A percentile compares a stretch with the other conserved stretches of the same genome.
Evolutionary conservation across 2,888 invertebrate genomes (phyloP).

Genomic region (Furcula furcula): DNA sequence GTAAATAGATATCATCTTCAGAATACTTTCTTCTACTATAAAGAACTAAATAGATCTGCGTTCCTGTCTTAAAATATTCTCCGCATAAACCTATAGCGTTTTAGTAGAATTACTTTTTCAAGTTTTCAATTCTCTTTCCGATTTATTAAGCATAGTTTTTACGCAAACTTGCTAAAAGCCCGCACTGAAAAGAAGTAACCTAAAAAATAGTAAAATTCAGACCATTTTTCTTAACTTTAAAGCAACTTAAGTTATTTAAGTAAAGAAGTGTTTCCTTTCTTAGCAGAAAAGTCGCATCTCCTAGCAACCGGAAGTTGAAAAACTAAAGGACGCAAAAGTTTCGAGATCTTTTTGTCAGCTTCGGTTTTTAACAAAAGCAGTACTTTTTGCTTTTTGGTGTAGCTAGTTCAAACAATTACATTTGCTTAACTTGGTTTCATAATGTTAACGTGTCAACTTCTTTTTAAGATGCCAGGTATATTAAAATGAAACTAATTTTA

Average conservation of each 20-base stretch:
- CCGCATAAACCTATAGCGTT: too few relatives aligned
- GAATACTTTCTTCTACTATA: too few relatives aligned
- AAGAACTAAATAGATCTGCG: too few relatives aligned
- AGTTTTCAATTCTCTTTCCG: too few relatives aligned
- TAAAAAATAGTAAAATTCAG: slow-evolving; percentile 30
- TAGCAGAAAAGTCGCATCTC: slow-evolving; percentile 28
- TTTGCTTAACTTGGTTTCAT: slow-evolving; percentile 19
- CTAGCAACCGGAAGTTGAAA: slow-evolving; percentile 40
- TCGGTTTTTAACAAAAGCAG: slow-evolving; percentile 22
- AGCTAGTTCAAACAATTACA: slow-evolving; percentile 25
- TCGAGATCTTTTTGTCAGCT: slow-evolving; percentile 30
- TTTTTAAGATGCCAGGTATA: too few relatives aligned
- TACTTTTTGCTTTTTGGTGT: too few relatives aligned
- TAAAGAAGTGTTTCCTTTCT: slow-evolving; percentile 42
- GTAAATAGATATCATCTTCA: too few relatives aligned
- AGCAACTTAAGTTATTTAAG: slow-evolving; percentile 34
- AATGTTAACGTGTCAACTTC: too few relatives aligned
- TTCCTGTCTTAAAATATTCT: too few relatives aligned
- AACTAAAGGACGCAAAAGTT: slow-evolving; percentile 33
- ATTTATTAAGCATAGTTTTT: background rate
- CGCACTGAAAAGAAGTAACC: slow-evolving; percentile 11
- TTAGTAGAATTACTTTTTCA: too few relatives aligned
- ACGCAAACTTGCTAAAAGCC: slow-evolving; percentile 1
- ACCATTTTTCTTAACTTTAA: slow-evolving; percentile 30
- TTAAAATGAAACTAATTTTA: too few relatives aligned